Percentiles rank a stretch among this genome's conserved stretches.
These are phyloP conservation scores for Herpetotheres cachinnans DNA, from an alignment of 2,113 vertebrate genomes.

Conservation along the genomic window DNA sequence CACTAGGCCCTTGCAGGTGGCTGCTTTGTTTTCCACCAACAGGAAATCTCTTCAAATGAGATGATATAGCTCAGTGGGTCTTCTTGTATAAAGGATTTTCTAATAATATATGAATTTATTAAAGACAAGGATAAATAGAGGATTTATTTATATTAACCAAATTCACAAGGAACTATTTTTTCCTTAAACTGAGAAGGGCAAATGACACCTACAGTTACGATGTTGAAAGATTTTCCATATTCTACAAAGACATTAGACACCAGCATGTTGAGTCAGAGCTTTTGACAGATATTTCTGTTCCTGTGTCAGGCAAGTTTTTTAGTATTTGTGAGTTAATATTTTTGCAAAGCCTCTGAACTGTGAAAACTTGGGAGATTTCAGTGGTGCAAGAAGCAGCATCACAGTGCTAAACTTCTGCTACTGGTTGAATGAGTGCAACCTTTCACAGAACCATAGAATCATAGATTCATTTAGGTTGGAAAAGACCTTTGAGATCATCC, in stretches of 20 bases:
- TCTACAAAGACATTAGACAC: background rate
- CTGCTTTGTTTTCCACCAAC: conserved; percentile 76
- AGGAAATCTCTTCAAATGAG: conserved; percentile 75
- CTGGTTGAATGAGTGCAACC: background rate
- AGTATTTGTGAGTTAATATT: background rate
- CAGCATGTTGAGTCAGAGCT: background rate
- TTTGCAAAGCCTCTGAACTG: background rate
- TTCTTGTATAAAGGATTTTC: conserved; percentile 68
- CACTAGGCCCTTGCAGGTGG: conserved; percentile 70
- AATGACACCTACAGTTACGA: background rate
- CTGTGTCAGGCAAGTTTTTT: background rate
- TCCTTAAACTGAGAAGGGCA: background rate
- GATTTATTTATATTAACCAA: conserved; percentile 74
- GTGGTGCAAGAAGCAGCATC: background rate
- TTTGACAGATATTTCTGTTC: background rate
- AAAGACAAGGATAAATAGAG: conserved; percentile 72
- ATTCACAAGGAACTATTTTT: conserved; percentile 37
- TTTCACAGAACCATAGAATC: background rate
- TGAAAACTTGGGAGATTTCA: background rate
- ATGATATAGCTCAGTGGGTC: conserved; percentile 70
- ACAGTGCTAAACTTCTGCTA: background rate
- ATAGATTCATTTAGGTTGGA: no score
- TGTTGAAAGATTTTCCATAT: background rate
- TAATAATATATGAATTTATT: conserved; percentile 75
- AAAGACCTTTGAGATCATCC: no score